Percentiles rank a stretch among this genome's conserved stretches.
These are phyloP conservation scores for Acanthosepion lycidas DNA, from an alignment of 2,888 invertebrate genomes.

Conservation along the genomic window DNA sequence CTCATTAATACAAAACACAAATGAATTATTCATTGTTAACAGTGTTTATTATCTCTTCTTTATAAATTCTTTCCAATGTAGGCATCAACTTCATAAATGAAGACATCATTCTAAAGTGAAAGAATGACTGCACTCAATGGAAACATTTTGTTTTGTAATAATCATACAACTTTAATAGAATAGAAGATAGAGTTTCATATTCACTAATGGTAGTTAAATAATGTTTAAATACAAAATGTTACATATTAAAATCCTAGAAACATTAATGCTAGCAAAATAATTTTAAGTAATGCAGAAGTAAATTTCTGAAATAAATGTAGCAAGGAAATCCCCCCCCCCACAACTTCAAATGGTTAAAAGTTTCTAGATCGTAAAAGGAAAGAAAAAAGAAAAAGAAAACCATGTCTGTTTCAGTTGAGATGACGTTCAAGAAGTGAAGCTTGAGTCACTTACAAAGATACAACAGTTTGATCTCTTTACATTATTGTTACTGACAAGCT, in stretches of 20 bases:
- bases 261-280: neutral
- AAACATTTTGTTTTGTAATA: neutral
- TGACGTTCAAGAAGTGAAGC: neutral
- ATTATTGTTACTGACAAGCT: constrained; percentile 4
- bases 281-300: neutral
- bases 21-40: neutral
- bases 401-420: neutral
- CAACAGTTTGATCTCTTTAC: neutral
- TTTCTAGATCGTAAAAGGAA: neutral
- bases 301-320: neutral
- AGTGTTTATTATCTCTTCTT: neutral
- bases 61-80: neutral
- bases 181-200: neutral
- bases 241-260: neutral
- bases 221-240: neutral
- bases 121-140: neutral
- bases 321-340: neutral
- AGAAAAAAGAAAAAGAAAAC: neutral
- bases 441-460: too few relatives aligned
- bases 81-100: neutral
- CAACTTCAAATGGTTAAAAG: neutral
- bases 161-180: neutral
- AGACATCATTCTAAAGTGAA: neutral
- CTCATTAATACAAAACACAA: neutral
- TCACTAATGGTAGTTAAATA: neutral